Base-by-base conservation (phyloP, 2,888 invertebrate species). In the Bombylius major region DNA sequence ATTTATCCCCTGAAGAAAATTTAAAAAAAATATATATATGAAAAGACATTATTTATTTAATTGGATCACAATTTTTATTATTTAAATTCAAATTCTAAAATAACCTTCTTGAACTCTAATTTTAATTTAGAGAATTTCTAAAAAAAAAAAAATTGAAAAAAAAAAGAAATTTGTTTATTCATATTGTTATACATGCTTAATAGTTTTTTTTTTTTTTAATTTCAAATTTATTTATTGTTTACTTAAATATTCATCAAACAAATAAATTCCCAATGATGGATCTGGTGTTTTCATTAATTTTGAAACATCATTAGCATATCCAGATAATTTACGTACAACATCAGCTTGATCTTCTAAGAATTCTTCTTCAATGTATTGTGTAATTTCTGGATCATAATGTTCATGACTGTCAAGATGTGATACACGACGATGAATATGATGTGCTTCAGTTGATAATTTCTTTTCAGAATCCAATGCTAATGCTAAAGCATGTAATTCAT, bases 381-480 rank as follows among this genome's bases (percentile, higher is more conserved):
- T 81, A 60, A 87, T 76, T 77, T 83, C 84, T 58, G 87, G 83
- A 65, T 87, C 86, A 5, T 59, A 53, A 50, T 55, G 56, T 12
- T 52, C 31, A 64, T 77, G 78, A 61, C 75, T 77, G 65, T 56
- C 59, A 53, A 51, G 50, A 12, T 56, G 76, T 5, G 81, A 79
- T 23, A 83, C 81, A 57, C 80, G 78, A 9, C 76, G 73, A 70
- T 89, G 89, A 61, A 89, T 81, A 62, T 75, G 74, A 69, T 83
- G 78, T 3, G 87, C 87, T 56, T 82, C 78, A 5, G 77, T 73
- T 0, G 87, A 84, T 62, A 89, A 71, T 61, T 79, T 76, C 74
- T 89, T 90, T 73, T 87, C 82, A 2, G 79, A 82, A 67, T 89
- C 89, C 62, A 90, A 75, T 3, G 87, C 88, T 61, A 81, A 81